Conservation (phyloP, 1,140 invertebrate genomes). For the Apis florea region DNA sequence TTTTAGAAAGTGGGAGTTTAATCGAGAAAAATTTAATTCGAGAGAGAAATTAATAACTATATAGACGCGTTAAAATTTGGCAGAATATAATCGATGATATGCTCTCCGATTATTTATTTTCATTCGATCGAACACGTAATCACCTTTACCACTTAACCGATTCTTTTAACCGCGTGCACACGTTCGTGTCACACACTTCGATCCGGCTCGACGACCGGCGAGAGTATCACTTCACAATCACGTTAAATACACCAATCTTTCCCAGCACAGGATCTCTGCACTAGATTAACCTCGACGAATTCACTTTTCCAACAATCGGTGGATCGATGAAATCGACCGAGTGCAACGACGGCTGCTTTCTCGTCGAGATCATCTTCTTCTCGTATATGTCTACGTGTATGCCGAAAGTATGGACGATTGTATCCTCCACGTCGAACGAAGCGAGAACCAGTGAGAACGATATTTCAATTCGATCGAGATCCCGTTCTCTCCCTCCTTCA, state of each 20-base stretch:
- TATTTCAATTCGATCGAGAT: neutral
- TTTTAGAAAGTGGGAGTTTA: no score
- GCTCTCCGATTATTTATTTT: no score
- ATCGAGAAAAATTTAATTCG: no score
- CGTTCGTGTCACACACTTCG: neutral
- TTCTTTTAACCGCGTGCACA: conserved; percentile 7
- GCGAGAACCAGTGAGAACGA: neutral
- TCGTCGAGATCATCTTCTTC: conserved; percentile 1
- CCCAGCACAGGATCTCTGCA: no score
- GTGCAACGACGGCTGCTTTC: neutral
- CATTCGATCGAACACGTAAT: neutral
- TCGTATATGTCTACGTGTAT: neutral
- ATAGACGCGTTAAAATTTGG: no score
- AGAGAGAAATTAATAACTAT: no score
- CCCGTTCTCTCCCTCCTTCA: neutral
- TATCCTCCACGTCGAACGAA: no score
- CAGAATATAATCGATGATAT: no score
- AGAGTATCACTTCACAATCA: conserved; percentile 38
- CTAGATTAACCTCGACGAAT: conserved; percentile 6
- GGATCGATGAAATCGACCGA: neutral
- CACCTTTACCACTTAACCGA: neutral
- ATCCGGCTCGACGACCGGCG: neutral
- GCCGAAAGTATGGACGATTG: neutral
- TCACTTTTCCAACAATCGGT: conserved; percentile 18
- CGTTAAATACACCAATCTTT: conserved; percentile 25